Conservation (phyloP, 2,888 invertebrate species). For the Drosophila algonquin region DNA sequence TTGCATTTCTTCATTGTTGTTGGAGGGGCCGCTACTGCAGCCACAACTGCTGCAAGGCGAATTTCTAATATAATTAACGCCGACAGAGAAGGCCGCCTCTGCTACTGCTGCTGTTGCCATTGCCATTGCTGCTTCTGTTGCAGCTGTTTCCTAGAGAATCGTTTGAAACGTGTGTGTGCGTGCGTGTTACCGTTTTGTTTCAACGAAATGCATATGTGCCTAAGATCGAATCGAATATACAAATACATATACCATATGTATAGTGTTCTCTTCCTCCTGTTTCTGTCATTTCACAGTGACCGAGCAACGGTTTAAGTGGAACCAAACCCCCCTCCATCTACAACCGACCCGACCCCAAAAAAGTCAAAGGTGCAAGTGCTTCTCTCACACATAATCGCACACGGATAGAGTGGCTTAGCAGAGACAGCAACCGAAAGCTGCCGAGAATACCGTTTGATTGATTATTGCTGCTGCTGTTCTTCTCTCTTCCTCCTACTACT, state of each 20-base stretch:
- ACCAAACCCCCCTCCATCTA: not conserved
- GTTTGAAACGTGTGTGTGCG: constrained; percentile 7
- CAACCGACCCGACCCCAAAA: constrained; percentile 7
- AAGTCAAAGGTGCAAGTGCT: constrained; percentile 45
- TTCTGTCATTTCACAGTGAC: constrained; percentile 31
- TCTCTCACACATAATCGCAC: constrained; percentile 20
- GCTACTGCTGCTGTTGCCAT: constrained; percentile 16
- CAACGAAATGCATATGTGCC: not conserved
- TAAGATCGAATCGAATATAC: not conserved
- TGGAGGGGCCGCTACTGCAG: not conserved
- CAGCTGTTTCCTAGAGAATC: constrained; percentile 34
- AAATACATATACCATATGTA: constrained; percentile 13
- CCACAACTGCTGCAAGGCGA: constrained; percentile 57
- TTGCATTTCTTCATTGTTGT: constrained; percentile 52
- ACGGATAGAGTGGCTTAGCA: constrained; percentile 13
- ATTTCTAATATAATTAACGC: constrained; percentile 78
- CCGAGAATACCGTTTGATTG: constrained; percentile 31
- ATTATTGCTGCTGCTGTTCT: constrained; percentile 14
- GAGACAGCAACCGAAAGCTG: constrained; percentile 9
- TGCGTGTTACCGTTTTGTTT: constrained; percentile 10
- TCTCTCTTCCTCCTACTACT: not conserved
- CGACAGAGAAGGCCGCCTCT: not conserved
- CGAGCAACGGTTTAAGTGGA: not conserved
- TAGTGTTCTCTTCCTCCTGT: constrained; percentile 37
- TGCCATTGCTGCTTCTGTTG: constrained; percentile 31